Base-by-base conservation (phyloP, 2,797 vertebrate species). In the Pyrocephalus nanus region DNA sequence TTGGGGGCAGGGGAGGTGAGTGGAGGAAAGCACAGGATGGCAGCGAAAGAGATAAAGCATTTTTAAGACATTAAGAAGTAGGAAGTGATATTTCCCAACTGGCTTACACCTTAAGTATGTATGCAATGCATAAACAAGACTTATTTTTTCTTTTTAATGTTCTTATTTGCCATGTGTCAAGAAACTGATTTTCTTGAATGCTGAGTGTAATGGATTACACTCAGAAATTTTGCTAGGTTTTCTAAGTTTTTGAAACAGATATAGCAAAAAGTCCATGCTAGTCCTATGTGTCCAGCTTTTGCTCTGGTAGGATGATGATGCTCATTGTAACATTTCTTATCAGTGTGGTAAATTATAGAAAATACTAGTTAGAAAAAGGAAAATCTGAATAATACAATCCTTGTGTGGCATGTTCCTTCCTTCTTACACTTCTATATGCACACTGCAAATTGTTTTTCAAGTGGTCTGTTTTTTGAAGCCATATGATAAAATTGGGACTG, bases 1-100 rank as follows among this genome's bases (percentile, higher is more conserved):
- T 8, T 11, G 8, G 21, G 1, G 8, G 2, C 3, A 7, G 12
- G 15, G 7, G 3, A 5, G 7, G 19, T 5, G 40, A 53, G 16
- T 29, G 27, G 50, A 53, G 50, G 50, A 51, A 29, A 53, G 27
- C 16, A 53, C 5, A 7, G 2, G 19, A 25, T 38, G 5, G 2
- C 2, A 7, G 14, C 6, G 9, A 21, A 36, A 71, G 8, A n/a
- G 34, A 42, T 25, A 53, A 25, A 27, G 7, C 3, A 32, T 64
- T 16, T 93, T 55, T 47, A 79, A 47, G 25, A 11, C 43, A 65
- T 71, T 67, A 34, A 71, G 67, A 67, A 11, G 3, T n/a, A 10
- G 19, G 6, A 62, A 90, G 18, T 58, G 32, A 60, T 29, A 48
- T 53, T 83, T 95, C 58, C 17, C 43, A 62, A 17, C 6, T 38